Base-by-base conservation (phyloP, 2,888 invertebrate species). In the Trissoscelio sp. region DNA sequence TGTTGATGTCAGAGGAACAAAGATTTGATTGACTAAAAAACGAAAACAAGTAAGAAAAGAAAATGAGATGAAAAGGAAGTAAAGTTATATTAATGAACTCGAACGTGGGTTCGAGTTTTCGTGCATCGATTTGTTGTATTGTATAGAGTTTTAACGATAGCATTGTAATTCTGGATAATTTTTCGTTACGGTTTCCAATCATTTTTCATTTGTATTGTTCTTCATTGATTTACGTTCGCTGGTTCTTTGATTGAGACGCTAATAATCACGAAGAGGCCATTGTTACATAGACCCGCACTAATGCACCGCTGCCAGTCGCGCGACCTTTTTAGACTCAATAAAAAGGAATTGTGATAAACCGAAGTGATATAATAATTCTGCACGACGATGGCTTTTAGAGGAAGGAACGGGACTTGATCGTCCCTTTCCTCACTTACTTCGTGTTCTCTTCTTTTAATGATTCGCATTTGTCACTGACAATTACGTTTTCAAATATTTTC, bases 261-360 rank as follows among this genome's bases (percentile, higher is more conserved):
- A 48, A 73, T 62, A 60, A 67, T 72, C 55, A 81, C 70, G 60
- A 80, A 79, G 73, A 78, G 66, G 79, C 79, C 79, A 82, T 75
- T 70, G 70, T 80, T 80, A 69, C 42, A 64, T 77, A 83, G 80
- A 69, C 55, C 64, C 53, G 69, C 77, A 74, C 75, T 69, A 78
- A 64, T 73, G 82, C 74, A 77, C 73, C 66, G 70, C 55, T 70
- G 80, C 69, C 73, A 81, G 66, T 81, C 66, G 66, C 46, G 74
- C 70, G 74, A 58, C 70, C 78, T 62, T 64, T 75, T 80, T 73
- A 60, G 12, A 58, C 11, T 58, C 22, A 53, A 39, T 46, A 48
- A 81, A 79, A 74, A 72, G 79, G 77, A 75, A 77, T 79, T 79
- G 79, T 79, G 79, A 79, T 82, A 77, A 79, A 72, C 22, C 46